Evolutionary conservation across 2,888 invertebrate species (phyloP).

Genomic region (Cephus runcator): DNA sequence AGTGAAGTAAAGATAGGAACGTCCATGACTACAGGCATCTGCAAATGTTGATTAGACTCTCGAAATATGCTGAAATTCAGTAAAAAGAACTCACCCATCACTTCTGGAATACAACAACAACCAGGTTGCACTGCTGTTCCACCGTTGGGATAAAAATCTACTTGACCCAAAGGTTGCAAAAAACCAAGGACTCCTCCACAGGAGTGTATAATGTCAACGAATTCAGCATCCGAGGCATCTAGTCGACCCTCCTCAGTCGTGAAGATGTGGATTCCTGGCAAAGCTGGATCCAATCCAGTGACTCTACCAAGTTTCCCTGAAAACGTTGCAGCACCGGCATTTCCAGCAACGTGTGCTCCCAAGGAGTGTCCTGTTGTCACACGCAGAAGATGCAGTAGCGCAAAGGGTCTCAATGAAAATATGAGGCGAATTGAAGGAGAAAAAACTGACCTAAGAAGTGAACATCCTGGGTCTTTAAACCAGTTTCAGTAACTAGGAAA

Average conservation of each 20-base stretch:
- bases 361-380: conserved; percentile 55
- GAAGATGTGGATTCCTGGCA: conserved; percentile 60
- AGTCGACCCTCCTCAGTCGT: conserved; percentile 49
- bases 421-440: neutral
- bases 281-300: conserved; percentile 66
- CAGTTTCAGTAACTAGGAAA: conserved; percentile 56
- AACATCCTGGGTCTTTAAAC: conserved; percentile 51
- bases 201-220: conserved; percentile 64
- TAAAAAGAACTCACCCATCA: conserved; percentile 47
- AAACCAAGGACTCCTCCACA: conserved; percentile 63
- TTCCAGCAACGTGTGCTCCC: conserved; percentile 63
- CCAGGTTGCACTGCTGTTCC: conserved; percentile 63
- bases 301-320: conserved; percentile 62
- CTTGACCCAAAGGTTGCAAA: conserved; percentile 56
- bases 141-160: conserved; percentile 65
- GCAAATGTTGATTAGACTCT: conserved; percentile 26
- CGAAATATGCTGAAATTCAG: neutral
- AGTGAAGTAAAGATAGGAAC: conserved; percentile 65
- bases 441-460: conserved; percentile 63
- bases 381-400: neutral
- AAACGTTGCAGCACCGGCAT: conserved; percentile 45
- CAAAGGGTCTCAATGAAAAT: neutral
- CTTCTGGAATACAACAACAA: conserved; percentile 59
- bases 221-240: conserved; percentile 57
- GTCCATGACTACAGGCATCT: conserved; percentile 68